phyloP scores from a whole-genome alignment of 2,888 invertebrate species.

The Agrotis clavis region DNA sequence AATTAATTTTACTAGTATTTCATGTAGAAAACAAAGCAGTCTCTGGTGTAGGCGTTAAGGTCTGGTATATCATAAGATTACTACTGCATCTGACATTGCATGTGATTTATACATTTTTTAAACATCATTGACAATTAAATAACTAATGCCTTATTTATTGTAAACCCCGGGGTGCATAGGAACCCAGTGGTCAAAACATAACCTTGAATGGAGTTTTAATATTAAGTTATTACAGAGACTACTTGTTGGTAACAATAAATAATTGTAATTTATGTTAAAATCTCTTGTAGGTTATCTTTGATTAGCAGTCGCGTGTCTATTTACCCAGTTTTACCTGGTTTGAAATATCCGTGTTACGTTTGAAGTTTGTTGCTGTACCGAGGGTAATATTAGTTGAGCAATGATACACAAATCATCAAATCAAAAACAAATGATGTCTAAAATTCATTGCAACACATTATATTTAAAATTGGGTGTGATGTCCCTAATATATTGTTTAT shows the following conservation, averaged over 20 bases:
- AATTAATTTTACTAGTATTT: slow-evolving; percentile 42
- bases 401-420: slow-evolving; percentile 26
- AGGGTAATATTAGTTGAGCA: slow-evolving; percentile 15
- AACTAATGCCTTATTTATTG: slow-evolving; percentile 44
- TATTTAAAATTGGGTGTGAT: slow-evolving; percentile 68
- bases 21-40: slow-evolving; percentile 33
- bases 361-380: slow-evolving; percentile 18
- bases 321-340: no score
- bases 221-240: no score
- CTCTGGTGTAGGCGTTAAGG: slow-evolving; percentile 48
- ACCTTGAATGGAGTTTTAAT: no score
- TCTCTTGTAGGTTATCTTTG: no score
- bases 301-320: no score
- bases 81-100: slow-evolving; percentile 32
- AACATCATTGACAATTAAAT: slow-evolving; percentile 38
- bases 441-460: slow-evolving; percentile 58
- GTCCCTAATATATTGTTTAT: slow-evolving; percentile 69
- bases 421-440: slow-evolving; percentile 38
- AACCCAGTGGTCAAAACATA: no score
- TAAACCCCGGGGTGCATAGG: no score
- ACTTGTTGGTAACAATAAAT: no score
- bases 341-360: slow-evolving; percentile 18
- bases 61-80: slow-evolving; percentile 48
- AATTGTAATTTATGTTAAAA: no score
- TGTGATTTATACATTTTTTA: slow-evolving; percentile 39